Percentiles rank a stretch among this genome's conserved stretches.
Conservation (phyloP, 2,797 vertebrate genomes). For the Brotula barbata region DNA sequence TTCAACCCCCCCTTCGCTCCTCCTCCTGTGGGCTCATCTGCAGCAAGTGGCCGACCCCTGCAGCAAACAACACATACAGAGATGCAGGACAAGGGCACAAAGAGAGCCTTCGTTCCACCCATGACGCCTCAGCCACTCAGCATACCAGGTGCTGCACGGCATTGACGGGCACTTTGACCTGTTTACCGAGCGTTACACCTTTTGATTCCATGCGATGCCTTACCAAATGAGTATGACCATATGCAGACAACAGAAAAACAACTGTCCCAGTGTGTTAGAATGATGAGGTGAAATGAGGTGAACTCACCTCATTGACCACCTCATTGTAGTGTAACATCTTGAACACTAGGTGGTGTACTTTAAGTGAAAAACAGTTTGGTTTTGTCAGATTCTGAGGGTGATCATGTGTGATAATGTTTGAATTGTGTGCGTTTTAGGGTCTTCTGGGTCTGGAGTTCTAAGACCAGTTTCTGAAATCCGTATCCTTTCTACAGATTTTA, state of each 20-base stretch:
- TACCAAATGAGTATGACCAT: constrained; percentile 46
- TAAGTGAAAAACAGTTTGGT: neutral
- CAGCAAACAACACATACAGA: constrained; percentile 56
- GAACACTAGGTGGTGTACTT: constrained; percentile 59
- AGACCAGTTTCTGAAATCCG: constrained; percentile 93
- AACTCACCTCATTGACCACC: constrained; percentile 56
- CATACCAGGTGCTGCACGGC: constrained; percentile 74
- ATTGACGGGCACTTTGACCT: constrained; percentile 23
- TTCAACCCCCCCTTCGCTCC: constrained; percentile 44
- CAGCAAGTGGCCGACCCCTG: constrained; percentile 56
- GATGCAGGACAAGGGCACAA: constrained; percentile 69
- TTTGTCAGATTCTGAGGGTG: neutral
- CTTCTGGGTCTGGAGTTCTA: constrained; percentile 75
- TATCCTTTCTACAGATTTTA: constrained; percentile 85
- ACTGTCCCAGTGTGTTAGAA: constrained; percentile 65
- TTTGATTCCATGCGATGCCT: constrained; percentile 33
- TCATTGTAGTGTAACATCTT: constrained; percentile 48
- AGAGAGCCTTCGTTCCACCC: constrained; percentile 75
- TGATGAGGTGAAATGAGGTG: constrained; percentile 71
- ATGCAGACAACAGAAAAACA: constrained; percentile 45
- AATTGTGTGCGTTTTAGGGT: constrained; percentile 71
- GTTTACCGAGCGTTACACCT: constrained; percentile 33
- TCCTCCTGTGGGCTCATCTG: constrained; percentile 59
- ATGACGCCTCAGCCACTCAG: constrained; percentile 74
- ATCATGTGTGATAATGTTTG: constrained; percentile 14